Evolutionary conservation across 2,888 invertebrate species (phyloP).

Genomic region (Morpho helenor): DNA sequence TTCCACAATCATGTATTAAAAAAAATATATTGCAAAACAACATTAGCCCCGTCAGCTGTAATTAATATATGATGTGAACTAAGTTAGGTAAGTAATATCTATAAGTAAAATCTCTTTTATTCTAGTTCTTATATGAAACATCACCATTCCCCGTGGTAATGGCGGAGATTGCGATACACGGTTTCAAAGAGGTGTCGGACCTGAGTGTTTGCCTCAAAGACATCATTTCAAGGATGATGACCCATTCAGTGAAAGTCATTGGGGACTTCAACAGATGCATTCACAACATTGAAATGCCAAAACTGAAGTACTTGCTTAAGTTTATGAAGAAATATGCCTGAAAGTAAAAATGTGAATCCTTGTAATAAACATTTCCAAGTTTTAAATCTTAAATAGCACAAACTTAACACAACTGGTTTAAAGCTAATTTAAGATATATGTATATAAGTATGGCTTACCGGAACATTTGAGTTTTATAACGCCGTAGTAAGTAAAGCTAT

Average conservation of each 20-base stretch:
- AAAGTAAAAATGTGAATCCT: constrained; percentile 15
- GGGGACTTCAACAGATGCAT: constrained; percentile 73
- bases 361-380: no score
- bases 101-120: constrained; percentile 21
- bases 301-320: constrained; percentile 67
- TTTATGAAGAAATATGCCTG: constrained; percentile 74
- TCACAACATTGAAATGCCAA: constrained; percentile 74
- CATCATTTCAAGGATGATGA: constrained; percentile 73
- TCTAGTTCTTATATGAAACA: constrained; percentile 71
- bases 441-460: no score
- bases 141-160: constrained; percentile 73
- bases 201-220: constrained; percentile 70
- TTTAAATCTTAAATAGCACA: no score
- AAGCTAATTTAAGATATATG: no score
- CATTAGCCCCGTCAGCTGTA: no score
- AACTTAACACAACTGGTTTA: no score
- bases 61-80: no score
- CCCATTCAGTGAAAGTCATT: constrained; percentile 71
- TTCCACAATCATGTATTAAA: no score
- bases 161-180: constrained; percentile 72
- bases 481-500: no score
- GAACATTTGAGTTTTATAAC: no score
- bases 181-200: constrained; percentile 72
- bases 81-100: not conserved
- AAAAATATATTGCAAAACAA: no score